phyloP scores from a whole-genome alignment of 2,888 invertebrate species.

The Trachelus troglodyta region DNA sequence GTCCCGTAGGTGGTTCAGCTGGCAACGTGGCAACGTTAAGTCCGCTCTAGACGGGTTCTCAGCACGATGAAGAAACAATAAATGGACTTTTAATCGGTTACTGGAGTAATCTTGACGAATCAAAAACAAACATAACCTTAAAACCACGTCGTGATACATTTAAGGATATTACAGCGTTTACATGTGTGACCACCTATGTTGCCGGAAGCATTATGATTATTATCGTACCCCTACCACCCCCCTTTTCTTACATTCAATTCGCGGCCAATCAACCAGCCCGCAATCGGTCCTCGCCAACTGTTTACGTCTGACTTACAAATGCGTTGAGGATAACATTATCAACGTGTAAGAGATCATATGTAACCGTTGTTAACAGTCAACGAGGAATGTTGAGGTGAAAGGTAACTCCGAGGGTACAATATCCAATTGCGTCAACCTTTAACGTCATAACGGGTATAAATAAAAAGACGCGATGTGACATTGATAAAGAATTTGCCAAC shows the following conservation, averaged over 20 bases:
- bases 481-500: background rate
- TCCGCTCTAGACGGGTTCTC: conserved; percentile 38
- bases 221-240: background rate
- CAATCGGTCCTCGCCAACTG: background rate
- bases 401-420: background rate
- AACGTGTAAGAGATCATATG: background rate
- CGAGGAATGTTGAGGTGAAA: background rate
- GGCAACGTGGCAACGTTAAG: conserved; percentile 61
- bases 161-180: background rate
- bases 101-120: background rate
- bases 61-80: background rate
- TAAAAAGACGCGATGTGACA: background rate
- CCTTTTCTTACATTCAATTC: background rate
- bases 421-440: background rate
- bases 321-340: background rate
- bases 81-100: background rate
- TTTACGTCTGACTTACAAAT: background rate
- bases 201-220: background rate
- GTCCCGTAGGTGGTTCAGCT: conserved; percentile 56
- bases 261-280: background rate
- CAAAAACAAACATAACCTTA: background rate
- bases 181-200: background rate
- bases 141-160: background rate
- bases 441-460: background rate
- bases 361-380: background rate